Percentiles rank a stretch among this genome's conserved stretches.
Evolutionary conservation across 2,888 invertebrate species (phyloP).

Genomic region (Heliothis peltigera): DNA sequence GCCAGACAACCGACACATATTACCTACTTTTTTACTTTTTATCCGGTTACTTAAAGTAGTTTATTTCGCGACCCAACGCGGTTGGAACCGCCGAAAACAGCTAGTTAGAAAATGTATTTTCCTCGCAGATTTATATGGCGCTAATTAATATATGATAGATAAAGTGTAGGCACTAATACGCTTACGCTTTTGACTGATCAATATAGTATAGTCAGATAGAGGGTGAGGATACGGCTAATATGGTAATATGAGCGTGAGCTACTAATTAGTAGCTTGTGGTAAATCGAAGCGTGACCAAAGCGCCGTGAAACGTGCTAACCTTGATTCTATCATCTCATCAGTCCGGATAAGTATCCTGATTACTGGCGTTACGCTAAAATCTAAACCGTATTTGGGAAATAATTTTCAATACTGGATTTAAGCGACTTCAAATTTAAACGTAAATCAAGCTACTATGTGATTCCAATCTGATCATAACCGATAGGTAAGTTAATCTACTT

Average conservation of each 20-base stretch:
- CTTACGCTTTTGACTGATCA: background rate
- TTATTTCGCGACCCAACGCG: too few species aligned
- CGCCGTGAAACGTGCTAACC: constrained; percentile 8
- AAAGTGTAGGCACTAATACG: background rate
- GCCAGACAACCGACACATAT: too few species aligned
- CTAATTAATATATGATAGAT: background rate
- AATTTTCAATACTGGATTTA: background rate
- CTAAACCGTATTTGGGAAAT: background rate
- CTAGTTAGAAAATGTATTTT: too few species aligned
- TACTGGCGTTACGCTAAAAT: background rate
- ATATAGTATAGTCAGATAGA: constrained; percentile 51
- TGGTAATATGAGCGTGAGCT: constrained; percentile 77
- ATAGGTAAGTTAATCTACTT: background rate
- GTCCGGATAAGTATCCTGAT: background rate
- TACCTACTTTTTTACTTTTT: too few species aligned
- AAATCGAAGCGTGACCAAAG: constrained; percentile 53
- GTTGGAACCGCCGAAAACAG: too few species aligned
- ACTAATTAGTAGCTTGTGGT: constrained; percentile 79
- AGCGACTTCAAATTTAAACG: background rate
- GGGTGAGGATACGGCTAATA: constrained; percentile 72
- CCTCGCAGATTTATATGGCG: background rate
- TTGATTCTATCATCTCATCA: background rate
- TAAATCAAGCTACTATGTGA: too few species aligned
- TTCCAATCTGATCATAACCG: background rate
- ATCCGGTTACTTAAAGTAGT: too few species aligned